These are phyloP conservation scores for Chunga burmeisteri DNA, from an alignment of 2,113 vertebrate genomes.

Conservation along the genomic window DNA sequence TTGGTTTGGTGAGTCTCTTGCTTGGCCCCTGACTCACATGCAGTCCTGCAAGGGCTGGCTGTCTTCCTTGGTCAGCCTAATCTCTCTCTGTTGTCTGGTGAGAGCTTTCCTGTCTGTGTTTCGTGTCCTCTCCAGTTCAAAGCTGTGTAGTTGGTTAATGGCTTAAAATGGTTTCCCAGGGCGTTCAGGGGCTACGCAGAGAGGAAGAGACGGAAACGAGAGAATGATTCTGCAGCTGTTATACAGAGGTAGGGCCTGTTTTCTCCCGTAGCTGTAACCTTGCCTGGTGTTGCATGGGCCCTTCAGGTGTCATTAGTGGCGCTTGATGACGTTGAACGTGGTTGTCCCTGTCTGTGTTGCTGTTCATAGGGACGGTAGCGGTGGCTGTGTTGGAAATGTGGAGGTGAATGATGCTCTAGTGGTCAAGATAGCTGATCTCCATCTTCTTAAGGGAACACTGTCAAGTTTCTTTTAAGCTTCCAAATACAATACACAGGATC, in stretches of 20 bases:
- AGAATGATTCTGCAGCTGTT: conserved; percentile 87
- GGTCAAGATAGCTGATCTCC: background rate
- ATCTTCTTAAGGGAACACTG: conserved; percentile 14
- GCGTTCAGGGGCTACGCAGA: conserved; percentile 96
- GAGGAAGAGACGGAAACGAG: conserved; percentile 94
- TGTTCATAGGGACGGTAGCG: background rate
- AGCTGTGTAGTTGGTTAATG: conserved; percentile 73
- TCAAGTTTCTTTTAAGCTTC: background rate
- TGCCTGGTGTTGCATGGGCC: conserved; percentile 56
- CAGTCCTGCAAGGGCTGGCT: background rate
- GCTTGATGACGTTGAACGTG: background rate
- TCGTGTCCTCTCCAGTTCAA: conserved; percentile 7
- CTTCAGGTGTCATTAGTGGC: background rate
- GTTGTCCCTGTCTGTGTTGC: conserved; percentile 64
- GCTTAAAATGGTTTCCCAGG: conserved; percentile 85
- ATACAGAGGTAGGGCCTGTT: conserved; percentile 92
- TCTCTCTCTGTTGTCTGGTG: conserved; percentile 3
- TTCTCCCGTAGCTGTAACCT: conserved; percentile 63
- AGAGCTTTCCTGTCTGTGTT: conserved; percentile 28
- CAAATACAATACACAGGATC: background rate
- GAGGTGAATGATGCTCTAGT: background rate
- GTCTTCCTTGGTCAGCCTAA: background rate
- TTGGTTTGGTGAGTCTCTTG: background rate
- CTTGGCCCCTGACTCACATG: background rate
- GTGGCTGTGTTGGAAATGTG: background rate